Base-by-base conservation (phyloP, 64 coral and sea anemone genomes). In the Astreopora myriophthalma region DNA sequence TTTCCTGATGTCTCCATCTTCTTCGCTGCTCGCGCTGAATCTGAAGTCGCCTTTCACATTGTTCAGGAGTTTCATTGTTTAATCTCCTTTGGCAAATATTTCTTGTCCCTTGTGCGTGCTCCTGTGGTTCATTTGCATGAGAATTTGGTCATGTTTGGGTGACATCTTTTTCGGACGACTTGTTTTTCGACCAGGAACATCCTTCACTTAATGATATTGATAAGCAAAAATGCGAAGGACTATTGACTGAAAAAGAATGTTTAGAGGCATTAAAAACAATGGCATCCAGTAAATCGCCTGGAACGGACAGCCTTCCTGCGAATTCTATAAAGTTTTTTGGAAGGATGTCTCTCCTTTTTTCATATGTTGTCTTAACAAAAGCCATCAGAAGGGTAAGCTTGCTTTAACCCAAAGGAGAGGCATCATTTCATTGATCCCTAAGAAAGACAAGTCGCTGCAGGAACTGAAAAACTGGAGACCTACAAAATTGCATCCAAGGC, bases 401-500 rank as follows among this genome's bases (percentile, higher is more conserved):
- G n/a, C 63, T 24, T 66, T 86, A 37, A 26, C 82, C 13, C 55
- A 86, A 52, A 34, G 35, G 34, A 28, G 28, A 33, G 57, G 36
- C 20, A 14, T 66, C 17, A 63, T 86, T 34, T 20, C 32, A 66
- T 37, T 86, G 39, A 52, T 69, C 14, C 57, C 62, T 27, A 86
- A 66, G 40, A 86, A 26, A 63, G 66, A 86, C 51, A 63, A 69
- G 66, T 38, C 12, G 31, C 26, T 25, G 19, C 39, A 51, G 22
- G 23, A 48, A 7, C 31, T 80, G 17, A 80, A 80, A 46, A 80
- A 80, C 29, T 80, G 76, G 76, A 10, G 76, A 35, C 44, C 46
- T 57, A 80, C 57, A 80, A 80, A 26, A 80, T 80, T 48, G 38
- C 76, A 29, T 40, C 76, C 46, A 80, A 80, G 57, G 76, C 76